Evolutionary conservation across 2,888 invertebrate genomes (phyloP).

Genomic region (Macaria liturata): DNA sequence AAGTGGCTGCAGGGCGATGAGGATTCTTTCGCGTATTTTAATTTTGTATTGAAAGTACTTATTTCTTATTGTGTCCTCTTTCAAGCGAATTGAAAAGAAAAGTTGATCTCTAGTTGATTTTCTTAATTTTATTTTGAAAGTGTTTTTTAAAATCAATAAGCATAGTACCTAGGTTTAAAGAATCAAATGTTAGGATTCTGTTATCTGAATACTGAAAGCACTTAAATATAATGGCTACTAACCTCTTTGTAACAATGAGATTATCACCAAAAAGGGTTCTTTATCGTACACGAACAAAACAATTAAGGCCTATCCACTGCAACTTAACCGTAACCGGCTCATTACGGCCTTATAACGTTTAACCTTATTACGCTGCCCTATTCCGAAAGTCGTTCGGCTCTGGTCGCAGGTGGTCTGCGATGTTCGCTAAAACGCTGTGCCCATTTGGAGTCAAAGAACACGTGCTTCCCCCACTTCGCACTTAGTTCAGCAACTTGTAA

Average conservation of each 20-base stretch:
- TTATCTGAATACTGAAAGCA: no score
- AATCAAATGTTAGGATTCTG: no score
- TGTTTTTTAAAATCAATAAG: no score
- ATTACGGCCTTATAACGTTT: constrained; percentile 40
- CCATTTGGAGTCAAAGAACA: constrained; percentile 63
- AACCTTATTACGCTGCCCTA: constrained; percentile 50
- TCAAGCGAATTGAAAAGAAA: no score
- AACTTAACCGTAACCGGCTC: constrained; percentile 29
- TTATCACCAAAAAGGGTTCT: background rate
- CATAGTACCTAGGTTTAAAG: no score
- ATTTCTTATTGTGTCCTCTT: no score
- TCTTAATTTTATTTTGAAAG: no score
- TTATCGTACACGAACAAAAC: background rate
- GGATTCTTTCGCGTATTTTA: constrained; percentile 21
- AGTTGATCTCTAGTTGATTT: no score
- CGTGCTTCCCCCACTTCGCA: constrained; percentile 66
- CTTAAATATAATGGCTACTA: no score
- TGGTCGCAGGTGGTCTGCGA: constrained; percentile 64
- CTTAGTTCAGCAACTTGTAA: constrained; percentile 67
- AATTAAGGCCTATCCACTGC: constrained; percentile 2
- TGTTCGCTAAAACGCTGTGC: constrained; percentile 61
- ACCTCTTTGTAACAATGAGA: no score
- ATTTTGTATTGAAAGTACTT: background rate
- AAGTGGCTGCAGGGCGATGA: constrained; percentile 16
- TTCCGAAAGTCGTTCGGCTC: constrained; percentile 31